A percentile compares a stretch with the other conserved stretches of the same genome.
Evolutionary conservation across 92 coral and sea anemone genomes (phyloP).

Genomic region (Chrysogorgia sp.): DNA sequence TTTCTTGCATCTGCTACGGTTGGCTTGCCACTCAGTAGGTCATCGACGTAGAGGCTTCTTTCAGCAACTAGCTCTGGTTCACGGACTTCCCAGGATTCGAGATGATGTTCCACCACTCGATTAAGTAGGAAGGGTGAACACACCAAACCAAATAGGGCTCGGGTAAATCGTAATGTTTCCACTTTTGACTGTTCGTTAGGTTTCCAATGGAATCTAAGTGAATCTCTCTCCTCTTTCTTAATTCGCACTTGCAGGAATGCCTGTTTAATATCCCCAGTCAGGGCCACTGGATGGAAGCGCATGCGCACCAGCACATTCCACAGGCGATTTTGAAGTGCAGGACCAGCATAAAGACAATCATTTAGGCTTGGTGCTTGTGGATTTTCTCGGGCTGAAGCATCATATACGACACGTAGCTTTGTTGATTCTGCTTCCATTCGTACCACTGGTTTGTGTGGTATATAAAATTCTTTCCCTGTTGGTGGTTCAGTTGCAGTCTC

Average conservation of each 20-base stretch:
- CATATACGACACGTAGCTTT: too few species aligned
- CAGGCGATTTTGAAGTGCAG: background rate
- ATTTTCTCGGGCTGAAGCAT: too few species aligned
- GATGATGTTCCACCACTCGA: background rate
- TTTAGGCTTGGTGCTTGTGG: too few species aligned
- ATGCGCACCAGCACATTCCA: constrained; percentile 6
- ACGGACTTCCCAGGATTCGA: background rate
- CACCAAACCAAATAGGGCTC: background rate
- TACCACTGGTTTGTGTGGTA: too few species aligned
- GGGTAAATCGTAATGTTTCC: background rate
- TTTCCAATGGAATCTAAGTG: constrained; percentile 10
- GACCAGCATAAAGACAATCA: too few species aligned
- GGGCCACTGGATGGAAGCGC: constrained; percentile 10
- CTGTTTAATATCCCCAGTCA: constrained; percentile 15
- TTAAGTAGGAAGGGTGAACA: constrained; percentile 1
- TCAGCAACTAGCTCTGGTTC: background rate
- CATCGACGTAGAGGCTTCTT: too few species aligned
- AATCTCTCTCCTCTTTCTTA: background rate
- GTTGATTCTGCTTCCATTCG: too few species aligned
- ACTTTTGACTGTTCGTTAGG: background rate
- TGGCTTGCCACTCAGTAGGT: too few species aligned
- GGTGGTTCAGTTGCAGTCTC: too few species aligned
- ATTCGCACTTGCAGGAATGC: background rate
- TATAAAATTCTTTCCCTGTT: too few species aligned
- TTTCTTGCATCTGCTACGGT: too few species aligned